phyloP scores from a whole-genome alignment of 2,797 vertebrate species.

The Botia almorhae region DNA sequence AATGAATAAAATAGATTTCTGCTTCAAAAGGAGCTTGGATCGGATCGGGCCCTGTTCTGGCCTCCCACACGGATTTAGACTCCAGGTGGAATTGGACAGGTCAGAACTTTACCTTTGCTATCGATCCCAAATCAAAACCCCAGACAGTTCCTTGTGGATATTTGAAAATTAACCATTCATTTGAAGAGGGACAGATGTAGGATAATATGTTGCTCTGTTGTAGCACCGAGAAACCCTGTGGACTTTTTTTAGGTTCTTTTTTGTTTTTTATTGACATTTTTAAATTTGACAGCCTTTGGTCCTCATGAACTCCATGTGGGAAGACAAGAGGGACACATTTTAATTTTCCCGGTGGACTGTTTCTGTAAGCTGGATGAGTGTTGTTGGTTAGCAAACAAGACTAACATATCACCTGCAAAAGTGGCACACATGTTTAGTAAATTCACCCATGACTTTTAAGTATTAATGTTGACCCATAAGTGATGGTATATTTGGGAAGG shows the following conservation, averaged over 20 bases:
- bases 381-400: neutral
- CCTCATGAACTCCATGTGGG: neutral
- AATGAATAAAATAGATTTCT: conserved; percentile 38
- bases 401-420: neutral
- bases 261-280: neutral
- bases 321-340: neutral
- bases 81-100: conserved; percentile 27
- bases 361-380: neutral
- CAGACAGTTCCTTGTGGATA: neutral
- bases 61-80: conserved; percentile 4
- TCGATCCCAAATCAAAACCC: conserved; percentile 28
- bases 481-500: conserved; percentile 65
- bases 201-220: neutral
- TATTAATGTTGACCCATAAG: conserved; percentile 4
- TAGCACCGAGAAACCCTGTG: too few species aligned
- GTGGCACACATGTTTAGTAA: neutral
- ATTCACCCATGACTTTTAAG: conserved; percentile 2
- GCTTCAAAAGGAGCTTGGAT: conserved; percentile 27
- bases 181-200: neutral
- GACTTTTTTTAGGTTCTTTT: too few species aligned
- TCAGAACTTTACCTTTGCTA: conserved; percentile 28
- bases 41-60: conserved; percentile 5
- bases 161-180: neutral
- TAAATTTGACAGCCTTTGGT: neutral
- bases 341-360: neutral